These are phyloP conservation scores for Picus viridis DNA, from an alignment of 2,797 vertebrate genomes.

Conservation along the genomic window DNA sequence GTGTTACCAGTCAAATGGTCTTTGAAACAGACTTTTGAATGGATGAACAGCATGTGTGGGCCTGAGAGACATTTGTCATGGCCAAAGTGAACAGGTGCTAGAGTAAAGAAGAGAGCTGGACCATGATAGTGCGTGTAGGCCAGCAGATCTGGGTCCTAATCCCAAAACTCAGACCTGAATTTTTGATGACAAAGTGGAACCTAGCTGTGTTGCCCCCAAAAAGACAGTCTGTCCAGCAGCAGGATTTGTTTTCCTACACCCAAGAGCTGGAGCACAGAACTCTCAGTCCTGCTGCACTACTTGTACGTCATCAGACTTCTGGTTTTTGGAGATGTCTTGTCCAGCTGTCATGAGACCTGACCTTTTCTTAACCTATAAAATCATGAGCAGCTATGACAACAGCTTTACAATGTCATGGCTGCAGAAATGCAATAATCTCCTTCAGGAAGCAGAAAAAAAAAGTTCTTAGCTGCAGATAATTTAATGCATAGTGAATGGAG, in stretches of 20 bases:
- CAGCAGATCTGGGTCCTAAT: not conserved
- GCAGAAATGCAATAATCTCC: not conserved
- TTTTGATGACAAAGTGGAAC: not conserved
- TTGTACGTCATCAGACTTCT: fast-evolving
- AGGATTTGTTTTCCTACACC: not conserved
- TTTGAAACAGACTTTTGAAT: not conserved
- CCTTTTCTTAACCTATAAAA: not conserved
- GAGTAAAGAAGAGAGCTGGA: not conserved
- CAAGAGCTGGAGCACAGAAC: not conserved
- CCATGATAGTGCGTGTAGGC: not conserved
- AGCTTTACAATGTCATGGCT: not conserved
- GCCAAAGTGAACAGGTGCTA: not conserved
- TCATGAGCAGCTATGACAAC: not conserved
- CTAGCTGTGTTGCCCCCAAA: not conserved
- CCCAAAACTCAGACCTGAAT: not conserved
- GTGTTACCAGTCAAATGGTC: not conserved
- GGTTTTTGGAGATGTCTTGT: not conserved
- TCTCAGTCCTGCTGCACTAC: not conserved
- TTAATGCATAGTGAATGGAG: not conserved
- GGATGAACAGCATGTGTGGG: not conserved
- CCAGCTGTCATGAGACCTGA: not conserved
- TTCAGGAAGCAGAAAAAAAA: not conserved
- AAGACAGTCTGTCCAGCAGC: not conserved
- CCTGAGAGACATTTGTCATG: not conserved
- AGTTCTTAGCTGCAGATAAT: not conserved